phyloP scores from a whole-genome alignment of 2,888 invertebrate genomes.

The Lacanobia wlatinum region DNA sequence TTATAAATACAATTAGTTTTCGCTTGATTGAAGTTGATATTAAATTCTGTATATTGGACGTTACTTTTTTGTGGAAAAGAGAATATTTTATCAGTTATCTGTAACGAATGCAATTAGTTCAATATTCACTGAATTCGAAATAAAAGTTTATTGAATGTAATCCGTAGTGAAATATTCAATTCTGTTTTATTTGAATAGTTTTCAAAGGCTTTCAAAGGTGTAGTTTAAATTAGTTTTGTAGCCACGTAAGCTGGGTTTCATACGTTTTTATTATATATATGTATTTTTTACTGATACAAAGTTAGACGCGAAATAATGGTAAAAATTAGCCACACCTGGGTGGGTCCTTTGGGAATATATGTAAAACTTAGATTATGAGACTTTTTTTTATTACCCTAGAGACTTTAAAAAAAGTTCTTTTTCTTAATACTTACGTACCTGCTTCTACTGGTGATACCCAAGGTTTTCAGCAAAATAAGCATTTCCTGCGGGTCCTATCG shows the following conservation, averaged over 20 bases:
- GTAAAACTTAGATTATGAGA: background rate
- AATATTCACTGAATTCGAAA: constrained; percentile 29
- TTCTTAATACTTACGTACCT: background rate
- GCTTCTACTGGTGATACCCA: background rate
- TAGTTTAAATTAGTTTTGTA: constrained; percentile 11
- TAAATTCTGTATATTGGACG: constrained; percentile 23
- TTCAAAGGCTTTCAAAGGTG: constrained; percentile 10
- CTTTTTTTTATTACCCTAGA: background rate
- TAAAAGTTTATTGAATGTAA: constrained; percentile 25
- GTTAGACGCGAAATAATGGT: background rate
- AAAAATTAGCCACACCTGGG: background rate
- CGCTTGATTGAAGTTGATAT: constrained; percentile 41
- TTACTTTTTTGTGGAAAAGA: constrained; percentile 41
- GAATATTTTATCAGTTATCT: constrained; percentile 42
- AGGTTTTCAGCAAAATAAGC: constrained; percentile 1
- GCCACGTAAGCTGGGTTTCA: background rate
- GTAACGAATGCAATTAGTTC: constrained; percentile 45
- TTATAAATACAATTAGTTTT: constrained; percentile 45
- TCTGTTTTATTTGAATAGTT: constrained; percentile 33
- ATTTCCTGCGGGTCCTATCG: background rate
- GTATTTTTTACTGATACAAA: background rate
- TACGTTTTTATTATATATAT: constrained; percentile 11
- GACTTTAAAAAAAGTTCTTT: background rate
- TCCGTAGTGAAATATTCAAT: constrained; percentile 21
- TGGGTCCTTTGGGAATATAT: background rate